Conservation (phyloP, 2,888 invertebrate species). For the Microplitis deprimator region DNA sequence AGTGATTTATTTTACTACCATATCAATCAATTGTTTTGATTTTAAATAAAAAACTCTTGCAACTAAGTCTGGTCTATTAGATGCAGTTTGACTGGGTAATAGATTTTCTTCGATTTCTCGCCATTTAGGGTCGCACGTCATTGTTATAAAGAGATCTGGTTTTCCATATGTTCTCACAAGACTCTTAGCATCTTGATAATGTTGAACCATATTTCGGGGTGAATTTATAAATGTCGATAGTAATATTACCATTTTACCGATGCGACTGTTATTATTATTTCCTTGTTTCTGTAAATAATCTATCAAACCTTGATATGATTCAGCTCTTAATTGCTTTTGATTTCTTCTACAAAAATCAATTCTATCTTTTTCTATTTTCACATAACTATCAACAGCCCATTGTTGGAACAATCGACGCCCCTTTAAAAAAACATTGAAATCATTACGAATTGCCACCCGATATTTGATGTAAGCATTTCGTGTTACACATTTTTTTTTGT, state of each 20-base stretch:
- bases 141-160: constrained; percentile 69
- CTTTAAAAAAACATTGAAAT: too few species aligned
- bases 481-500: too few species aligned
- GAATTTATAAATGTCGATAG: constrained; percentile 47
- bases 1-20: too few species aligned
- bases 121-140: constrained; percentile 62
- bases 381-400: constrained; percentile 7
- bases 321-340: constrained; percentile 41
- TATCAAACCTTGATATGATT: constrained; percentile 32
- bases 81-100: constrained; percentile 41
- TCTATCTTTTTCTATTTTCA: constrained; percentile 18
- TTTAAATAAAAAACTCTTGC: constrained; percentile 14
- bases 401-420: neutral
- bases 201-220: constrained; percentile 47
- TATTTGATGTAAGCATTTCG: too few species aligned
- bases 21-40: too few species aligned
- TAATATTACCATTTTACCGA: constrained; percentile 43
- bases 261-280: neutral
- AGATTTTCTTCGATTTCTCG: constrained; percentile 48
- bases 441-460: too few species aligned
- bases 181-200: constrained; percentile 34
- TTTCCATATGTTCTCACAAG: constrained; percentile 57
- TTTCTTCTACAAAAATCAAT: constrained; percentile 29
- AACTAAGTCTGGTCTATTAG: constrained; percentile 49
- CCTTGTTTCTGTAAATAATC: constrained; percentile 33